phyloP scores from a whole-genome alignment of 2,113 vertebrate species.

The Plotosus lineatus region DNA sequence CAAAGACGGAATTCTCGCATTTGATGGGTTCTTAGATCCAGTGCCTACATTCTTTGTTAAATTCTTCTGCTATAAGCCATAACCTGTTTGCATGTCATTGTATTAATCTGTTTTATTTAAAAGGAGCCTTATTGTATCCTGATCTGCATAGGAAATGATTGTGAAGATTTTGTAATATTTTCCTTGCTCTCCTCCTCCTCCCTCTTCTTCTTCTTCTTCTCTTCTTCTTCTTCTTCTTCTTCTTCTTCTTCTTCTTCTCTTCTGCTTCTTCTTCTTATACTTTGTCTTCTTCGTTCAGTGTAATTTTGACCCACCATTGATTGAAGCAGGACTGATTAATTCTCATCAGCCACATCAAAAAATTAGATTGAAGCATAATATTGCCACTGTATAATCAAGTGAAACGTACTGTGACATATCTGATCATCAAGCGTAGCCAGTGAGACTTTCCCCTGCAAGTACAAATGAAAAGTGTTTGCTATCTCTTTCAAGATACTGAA shows the following conservation, averaged over 20 bases:
- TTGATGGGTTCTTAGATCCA: neutral
- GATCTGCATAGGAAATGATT: constrained; percentile 37
- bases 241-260: too few relatives aligned
- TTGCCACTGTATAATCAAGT: constrained; percentile 46
- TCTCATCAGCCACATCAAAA: constrained; percentile 54
- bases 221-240: constrained; percentile 25
- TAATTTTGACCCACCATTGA: constrained; percentile 41
- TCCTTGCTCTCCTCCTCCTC: constrained; percentile 8
- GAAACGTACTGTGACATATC: constrained; percentile 37
- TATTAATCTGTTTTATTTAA: constrained; percentile 32
- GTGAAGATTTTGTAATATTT: constrained; percentile 21
- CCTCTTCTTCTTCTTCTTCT: constrained; percentile 5
- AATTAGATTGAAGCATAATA: constrained; percentile 39
- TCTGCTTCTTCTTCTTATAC: constrained; percentile 6
- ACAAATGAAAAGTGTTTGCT: constrained; percentile 8
- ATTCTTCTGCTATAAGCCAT: neutral
- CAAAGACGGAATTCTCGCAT: neutral
- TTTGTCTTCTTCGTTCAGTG: too few relatives aligned
- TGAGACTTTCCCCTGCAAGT: neutral
- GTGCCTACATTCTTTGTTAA: neutral
- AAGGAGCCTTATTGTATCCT: constrained; percentile 20
- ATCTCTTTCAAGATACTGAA: neutral
- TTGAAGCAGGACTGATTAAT: constrained; percentile 50
- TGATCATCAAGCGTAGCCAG: constrained; percentile 44
- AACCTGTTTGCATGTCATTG: constrained; percentile 9